A percentile compares a stretch with the other conserved stretches of the same genome.
Conservation (phyloP, 2,113 vertebrate genomes). For the Rhea pennata region DNA sequence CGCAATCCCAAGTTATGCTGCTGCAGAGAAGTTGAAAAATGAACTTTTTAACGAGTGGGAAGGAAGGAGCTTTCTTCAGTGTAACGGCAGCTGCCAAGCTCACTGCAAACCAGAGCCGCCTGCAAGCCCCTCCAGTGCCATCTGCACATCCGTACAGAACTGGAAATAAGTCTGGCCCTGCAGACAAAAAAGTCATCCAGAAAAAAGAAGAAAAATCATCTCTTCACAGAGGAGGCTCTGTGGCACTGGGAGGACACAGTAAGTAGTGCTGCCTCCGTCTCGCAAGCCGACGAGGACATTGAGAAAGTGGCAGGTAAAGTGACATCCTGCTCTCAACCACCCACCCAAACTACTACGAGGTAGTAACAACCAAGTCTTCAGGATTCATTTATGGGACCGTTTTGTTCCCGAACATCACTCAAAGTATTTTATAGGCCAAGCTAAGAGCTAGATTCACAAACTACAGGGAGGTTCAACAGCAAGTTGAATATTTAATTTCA, state of each 20-base stretch:
- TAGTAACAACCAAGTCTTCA: background rate
- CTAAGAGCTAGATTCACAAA: background rate
- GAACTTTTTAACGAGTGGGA: background rate
- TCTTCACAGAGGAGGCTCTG: background rate
- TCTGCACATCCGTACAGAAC: background rate
- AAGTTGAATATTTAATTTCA: background rate
- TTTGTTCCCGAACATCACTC: background rate
- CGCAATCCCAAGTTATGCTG: background rate
- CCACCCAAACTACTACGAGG: background rate
- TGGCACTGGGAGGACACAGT: accelerated
- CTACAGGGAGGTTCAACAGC: background rate
- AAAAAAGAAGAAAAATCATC: too few relatives aligned
- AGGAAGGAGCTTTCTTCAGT: background rate
- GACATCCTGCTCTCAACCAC: background rate
- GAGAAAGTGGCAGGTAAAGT: background rate
- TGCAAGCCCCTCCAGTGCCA: background rate
- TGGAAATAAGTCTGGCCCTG: background rate
- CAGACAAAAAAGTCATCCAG: background rate
- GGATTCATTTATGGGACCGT: background rate
- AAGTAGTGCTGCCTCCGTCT: background rate
- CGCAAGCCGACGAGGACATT: background rate
- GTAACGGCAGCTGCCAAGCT: background rate
- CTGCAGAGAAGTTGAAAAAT: background rate
- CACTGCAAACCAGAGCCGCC: background rate
- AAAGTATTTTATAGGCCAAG: background rate